Conservation (phyloP, 2,113 vertebrate genomes). For the Albula glossodonta region DNA sequence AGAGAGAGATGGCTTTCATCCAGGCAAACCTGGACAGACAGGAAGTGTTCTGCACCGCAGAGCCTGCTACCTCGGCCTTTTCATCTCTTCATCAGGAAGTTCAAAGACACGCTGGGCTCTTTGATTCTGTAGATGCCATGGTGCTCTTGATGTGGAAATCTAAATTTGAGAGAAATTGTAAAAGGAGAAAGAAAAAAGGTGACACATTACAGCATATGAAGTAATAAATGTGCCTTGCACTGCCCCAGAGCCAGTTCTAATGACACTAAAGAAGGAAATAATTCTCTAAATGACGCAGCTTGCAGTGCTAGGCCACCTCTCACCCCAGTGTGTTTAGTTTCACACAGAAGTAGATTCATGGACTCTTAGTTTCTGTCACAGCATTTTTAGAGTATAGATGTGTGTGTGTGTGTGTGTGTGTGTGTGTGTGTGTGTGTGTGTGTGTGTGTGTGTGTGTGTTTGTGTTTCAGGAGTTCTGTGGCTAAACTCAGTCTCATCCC, state of each 20-base stretch:
- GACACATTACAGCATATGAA: constrained; percentile 59
- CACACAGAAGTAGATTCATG: neutral
- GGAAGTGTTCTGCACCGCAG: constrained; percentile 42
- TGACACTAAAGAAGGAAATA: constrained; percentile 32
- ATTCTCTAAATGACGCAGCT: constrained; percentile 18
- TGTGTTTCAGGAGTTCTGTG: too few relatives aligned
- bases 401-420: neutral
- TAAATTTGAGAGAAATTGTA: constrained; percentile 58
- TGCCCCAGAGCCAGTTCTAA: constrained; percentile 39
- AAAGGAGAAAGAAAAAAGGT: constrained; percentile 30
- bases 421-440: too few relatives aligned
- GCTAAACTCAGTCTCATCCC: too few relatives aligned
- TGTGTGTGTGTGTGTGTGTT: too few relatives aligned
- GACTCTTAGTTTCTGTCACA: neutral
- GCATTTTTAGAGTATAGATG: neutral
- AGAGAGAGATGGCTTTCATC: constrained; percentile 47
- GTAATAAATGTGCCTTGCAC: constrained; percentile 50
- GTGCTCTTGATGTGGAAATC: constrained; percentile 60
- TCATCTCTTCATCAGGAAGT: constrained; percentile 61
- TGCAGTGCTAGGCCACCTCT: constrained; percentile 11
- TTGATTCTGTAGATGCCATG: constrained; percentile 55
- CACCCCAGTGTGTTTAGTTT: neutral
- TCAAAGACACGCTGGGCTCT: constrained; percentile 56
- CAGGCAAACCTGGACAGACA: constrained; percentile 51
- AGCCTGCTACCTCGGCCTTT: constrained; percentile 49